phyloP scores from a whole-genome alignment of 2,797 vertebrate genomes.

The Liasis olivaceus region DNA sequence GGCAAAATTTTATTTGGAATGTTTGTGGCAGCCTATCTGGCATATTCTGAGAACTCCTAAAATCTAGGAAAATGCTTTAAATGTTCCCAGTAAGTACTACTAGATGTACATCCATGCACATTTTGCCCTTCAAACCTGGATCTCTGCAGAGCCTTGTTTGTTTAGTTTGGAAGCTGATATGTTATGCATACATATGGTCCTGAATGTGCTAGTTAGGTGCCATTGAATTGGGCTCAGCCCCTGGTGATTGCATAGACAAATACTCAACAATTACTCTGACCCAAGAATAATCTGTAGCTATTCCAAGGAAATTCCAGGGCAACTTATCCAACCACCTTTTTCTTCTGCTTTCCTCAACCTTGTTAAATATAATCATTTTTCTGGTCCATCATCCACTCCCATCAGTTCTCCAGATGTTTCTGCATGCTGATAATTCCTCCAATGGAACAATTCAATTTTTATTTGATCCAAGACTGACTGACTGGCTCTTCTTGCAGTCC shows the following conservation, averaged over 20 bases:
- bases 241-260: not conserved
- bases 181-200: not conserved
- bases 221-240: not conserved
- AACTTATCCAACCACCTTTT: not conserved
- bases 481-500: not conserved
- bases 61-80: not conserved
- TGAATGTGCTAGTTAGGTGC: not conserved
- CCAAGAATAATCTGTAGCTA: not conserved
- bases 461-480: not conserved
- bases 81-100: not conserved
- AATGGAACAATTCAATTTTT: not conserved
- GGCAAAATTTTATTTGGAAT: not conserved
- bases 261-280: not conserved
- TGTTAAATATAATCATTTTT: not conserved
- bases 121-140: not conserved
- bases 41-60: not conserved
- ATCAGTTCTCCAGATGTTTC: not conserved
- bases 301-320: not conserved
- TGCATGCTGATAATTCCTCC: not conserved
- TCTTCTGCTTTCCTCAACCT: not conserved
- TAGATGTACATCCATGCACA: not conserved
- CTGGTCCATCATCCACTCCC: not conserved
- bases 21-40: not conserved
- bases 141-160: not conserved
- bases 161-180: not conserved